These are phyloP conservation scores for Heterotis niloticus DNA, from an alignment of 2,113 vertebrate genomes.

Conservation along the genomic window DNA sequence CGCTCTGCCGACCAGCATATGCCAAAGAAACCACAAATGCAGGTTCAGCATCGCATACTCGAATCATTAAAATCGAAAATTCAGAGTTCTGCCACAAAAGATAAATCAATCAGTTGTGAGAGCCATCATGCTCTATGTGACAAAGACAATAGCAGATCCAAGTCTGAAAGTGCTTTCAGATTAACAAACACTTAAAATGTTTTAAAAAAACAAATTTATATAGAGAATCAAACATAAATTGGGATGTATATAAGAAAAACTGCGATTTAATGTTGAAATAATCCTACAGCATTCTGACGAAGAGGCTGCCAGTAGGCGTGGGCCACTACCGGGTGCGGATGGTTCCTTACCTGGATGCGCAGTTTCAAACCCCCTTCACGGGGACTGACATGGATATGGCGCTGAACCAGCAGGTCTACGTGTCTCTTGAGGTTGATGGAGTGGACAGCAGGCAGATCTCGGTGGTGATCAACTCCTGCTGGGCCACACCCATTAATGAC, in stretches of 20 bases:
- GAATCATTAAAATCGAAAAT: too few species aligned
- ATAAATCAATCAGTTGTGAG: too few species aligned
- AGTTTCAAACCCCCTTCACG: constrained; percentile 42
- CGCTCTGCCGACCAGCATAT: too few species aligned
- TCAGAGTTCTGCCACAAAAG: too few species aligned
- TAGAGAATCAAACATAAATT: background rate
- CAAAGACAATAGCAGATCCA: too few species aligned
- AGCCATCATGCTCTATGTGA: too few species aligned
- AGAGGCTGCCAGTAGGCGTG: constrained; percentile 41
- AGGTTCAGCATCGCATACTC: too few species aligned
- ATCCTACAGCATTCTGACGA: constrained; percentile 43
- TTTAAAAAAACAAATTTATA: background rate
- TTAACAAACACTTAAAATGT: too few species aligned
- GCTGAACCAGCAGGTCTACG: constrained; percentile 46
- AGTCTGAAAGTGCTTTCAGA: too few species aligned
- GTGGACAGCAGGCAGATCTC: constrained; percentile 52
- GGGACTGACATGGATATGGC: constrained; percentile 29
- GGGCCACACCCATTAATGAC: constrained; percentile 54
- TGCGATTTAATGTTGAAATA: constrained; percentile 15
- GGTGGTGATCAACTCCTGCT: constrained; percentile 53
- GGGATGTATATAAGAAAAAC: too few species aligned
- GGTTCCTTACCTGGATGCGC: constrained; percentile 48
- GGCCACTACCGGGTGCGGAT: constrained; percentile 49
- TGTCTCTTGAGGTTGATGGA: constrained; percentile 48
- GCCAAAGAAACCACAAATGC: too few species aligned